These are phyloP conservation scores for Didymodactylos carnosus DNA, from an alignment of 2,888 invertebrate genomes.

Conservation along the genomic window DNA sequence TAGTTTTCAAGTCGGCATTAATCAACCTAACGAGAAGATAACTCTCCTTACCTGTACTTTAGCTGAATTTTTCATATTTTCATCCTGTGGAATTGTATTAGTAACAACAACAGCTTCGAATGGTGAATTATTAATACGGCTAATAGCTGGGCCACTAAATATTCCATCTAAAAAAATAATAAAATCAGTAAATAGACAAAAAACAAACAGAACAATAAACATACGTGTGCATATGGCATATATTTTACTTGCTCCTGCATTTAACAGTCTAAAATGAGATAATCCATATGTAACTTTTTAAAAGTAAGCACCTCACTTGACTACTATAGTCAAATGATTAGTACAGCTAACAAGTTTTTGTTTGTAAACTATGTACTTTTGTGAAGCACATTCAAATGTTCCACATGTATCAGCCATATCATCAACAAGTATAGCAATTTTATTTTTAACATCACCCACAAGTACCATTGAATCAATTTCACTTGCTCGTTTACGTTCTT, in stretches of 20 bases:
- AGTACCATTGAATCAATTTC: constrained; percentile 88
- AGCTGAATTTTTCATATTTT: constrained; percentile 70
- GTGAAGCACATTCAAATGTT: constrained; percentile 12
- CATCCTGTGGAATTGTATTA: constrained; percentile 82
- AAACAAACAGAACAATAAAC: too few relatives aligned
- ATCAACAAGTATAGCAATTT: constrained; percentile 75
- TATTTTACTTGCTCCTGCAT: constrained; percentile 37
- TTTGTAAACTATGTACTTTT: background rate
- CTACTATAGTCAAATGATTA: too few relatives aligned
- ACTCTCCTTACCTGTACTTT: constrained; percentile 50
- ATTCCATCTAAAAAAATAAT: too few relatives aligned
- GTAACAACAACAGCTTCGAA: constrained; percentile 88
- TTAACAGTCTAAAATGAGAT: background rate
- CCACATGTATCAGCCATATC: constrained; percentile 53
- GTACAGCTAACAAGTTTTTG: too few relatives aligned
- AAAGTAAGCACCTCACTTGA: too few relatives aligned
- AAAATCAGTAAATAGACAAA: too few relatives aligned
- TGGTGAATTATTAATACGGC: constrained; percentile 71
- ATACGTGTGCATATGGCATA: constrained; percentile 57
- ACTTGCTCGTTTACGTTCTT: constrained; percentile 80
- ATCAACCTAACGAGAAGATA: background rate
- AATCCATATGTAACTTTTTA: too few relatives aligned
- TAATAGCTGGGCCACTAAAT: constrained; percentile 77
- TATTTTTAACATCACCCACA: constrained; percentile 76
- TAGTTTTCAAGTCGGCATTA: too few relatives aligned